phyloP scores from a whole-genome alignment of 2,113 vertebrate species.

The Eleginops maclovinus region DNA sequence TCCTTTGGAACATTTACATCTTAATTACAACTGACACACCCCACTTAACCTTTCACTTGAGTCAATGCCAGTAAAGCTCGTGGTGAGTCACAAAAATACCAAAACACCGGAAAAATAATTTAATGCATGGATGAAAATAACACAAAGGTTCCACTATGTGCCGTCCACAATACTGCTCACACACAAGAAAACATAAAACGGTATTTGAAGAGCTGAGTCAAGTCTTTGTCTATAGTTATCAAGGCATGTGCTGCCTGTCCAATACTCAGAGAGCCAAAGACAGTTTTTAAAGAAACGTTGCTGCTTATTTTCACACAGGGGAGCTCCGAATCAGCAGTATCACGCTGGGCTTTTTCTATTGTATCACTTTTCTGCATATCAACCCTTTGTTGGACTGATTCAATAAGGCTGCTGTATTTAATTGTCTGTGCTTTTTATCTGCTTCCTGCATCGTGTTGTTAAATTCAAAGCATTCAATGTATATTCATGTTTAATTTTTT shows the following conservation, averaged over 20 bases:
- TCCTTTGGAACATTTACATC: not conserved
- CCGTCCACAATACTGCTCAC: not conserved
- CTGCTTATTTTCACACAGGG: not conserved
- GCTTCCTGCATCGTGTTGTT: not conserved
- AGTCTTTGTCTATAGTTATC: not conserved
- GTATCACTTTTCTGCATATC: constrained; percentile 3
- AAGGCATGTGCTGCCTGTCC: not conserved
- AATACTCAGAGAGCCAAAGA: constrained; percentile 20
- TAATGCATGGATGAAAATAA: not conserved
- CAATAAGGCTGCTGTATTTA: not conserved
- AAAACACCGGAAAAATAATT: not conserved
- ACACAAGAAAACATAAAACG: not conserved
- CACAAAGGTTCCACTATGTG: not conserved
- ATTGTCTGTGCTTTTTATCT: not conserved
- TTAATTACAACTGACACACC: constrained; percentile 10
- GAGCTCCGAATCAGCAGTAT: constrained; percentile 1
- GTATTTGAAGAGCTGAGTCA: not conserved
- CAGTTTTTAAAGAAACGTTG: not conserved
- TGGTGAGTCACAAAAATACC: constrained; percentile 1
- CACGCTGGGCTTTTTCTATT: not conserved
- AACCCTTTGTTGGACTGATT: not conserved
- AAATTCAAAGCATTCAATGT: not conserved
- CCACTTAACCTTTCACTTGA: not conserved
- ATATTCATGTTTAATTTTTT: not conserved
- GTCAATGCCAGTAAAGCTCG: not conserved